Percentiles rank a stretch among this genome's conserved stretches.
These are phyloP conservation scores for Poecilia wingei DNA, from an alignment of 2,797 vertebrate species.

Conservation along the genomic window DNA sequence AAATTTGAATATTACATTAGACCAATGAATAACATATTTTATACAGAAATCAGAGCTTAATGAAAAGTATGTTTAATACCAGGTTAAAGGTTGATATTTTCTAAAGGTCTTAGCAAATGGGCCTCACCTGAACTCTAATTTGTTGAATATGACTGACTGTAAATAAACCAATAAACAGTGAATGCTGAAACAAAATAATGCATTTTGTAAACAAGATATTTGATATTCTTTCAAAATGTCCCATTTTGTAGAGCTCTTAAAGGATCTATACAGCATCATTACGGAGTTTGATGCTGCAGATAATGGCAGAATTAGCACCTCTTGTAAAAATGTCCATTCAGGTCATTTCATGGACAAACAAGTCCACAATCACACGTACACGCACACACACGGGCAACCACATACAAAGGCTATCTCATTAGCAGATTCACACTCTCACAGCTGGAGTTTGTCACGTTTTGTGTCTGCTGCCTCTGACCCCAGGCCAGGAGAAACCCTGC, in stretches of 20 bases:
- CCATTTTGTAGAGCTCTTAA: neutral
- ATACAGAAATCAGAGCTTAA: no score
- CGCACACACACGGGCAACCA: slow-evolving; percentile 17
- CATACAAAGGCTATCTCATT: slow-evolving; percentile 64
- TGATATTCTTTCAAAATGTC: neutral
- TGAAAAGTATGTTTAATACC: no score
- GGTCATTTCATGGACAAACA: slow-evolving; percentile 34
- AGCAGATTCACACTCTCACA: slow-evolving; percentile 72
- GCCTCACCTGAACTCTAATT: no score
- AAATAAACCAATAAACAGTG: neutral
- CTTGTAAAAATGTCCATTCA: slow-evolving; percentile 24
- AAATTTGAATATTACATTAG: no score
- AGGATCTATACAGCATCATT: neutral
- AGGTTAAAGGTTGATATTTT: no score
- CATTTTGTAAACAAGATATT: neutral
- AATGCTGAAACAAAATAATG: neutral
- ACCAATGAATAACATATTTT: no score
- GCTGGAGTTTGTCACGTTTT: slow-evolving; percentile 69
- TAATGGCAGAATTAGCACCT: slow-evolving; percentile 31
- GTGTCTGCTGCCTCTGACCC: slow-evolving; percentile 45
- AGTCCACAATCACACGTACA: neutral
- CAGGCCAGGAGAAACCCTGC: slow-evolving; percentile 54
- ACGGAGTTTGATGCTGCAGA: slow-evolving; percentile 1
- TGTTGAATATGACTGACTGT: no score
- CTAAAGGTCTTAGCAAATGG: no score